Evolutionary conservation across 2,797 vertebrate species (phyloP).

Genomic region (Thamnophis elegans): DNA sequence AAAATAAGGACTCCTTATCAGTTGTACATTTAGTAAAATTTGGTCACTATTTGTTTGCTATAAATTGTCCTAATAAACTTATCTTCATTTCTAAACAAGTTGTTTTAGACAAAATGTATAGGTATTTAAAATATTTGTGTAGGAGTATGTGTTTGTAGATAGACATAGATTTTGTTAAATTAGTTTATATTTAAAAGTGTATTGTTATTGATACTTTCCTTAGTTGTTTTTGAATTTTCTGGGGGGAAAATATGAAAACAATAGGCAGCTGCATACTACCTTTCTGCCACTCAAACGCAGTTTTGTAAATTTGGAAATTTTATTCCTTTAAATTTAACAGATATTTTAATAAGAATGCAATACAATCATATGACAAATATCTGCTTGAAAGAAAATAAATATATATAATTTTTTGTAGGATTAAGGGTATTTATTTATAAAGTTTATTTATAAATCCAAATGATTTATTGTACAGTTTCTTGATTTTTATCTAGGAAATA

Average conservation of each 20-base stretch:
- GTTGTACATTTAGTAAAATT: neutral
- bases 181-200: neutral
- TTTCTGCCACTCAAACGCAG: neutral
- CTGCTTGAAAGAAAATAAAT: neutral
- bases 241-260: neutral
- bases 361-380: neutral
- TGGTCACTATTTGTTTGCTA: neutral
- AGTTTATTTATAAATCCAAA: neutral
- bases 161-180: neutral
- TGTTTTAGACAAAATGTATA: neutral
- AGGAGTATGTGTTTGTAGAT: neutral
- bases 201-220: neutral
- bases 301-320: neutral
- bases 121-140: neutral
- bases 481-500: neutral
- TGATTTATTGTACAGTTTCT: neutral
- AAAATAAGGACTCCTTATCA: neutral
- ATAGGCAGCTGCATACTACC: neutral
- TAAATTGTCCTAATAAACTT: neutral
- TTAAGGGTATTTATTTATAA: neutral
- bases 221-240: neutral
- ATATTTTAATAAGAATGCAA: neutral
- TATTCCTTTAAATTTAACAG: neutral
- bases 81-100: neutral
- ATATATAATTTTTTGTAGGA: neutral